Percentiles rank a stretch among this genome's conserved stretches.
phyloP scores from a whole-genome alignment of 2,888 invertebrate genomes.

The Epirrhoe alternata region DNA sequence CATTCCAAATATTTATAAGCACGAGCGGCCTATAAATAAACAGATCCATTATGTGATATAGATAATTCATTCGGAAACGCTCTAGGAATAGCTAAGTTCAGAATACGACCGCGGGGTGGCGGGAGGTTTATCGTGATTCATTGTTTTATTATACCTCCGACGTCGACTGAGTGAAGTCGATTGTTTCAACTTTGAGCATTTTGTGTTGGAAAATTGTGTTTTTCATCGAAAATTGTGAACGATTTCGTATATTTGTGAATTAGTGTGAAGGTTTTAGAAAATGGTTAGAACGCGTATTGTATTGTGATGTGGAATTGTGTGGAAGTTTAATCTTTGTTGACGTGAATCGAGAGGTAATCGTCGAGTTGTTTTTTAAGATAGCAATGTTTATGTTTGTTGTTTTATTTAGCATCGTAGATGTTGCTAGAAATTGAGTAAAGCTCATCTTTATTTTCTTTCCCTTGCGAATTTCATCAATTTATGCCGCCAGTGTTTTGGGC shows the following conservation, averaged over 20 bases:
- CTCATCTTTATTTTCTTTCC: no score
- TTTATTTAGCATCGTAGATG: neutral
- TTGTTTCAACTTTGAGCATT: constrained; percentile 14
- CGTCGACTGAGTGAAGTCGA: constrained; percentile 29
- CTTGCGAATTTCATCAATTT: no score
- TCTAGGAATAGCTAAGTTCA: constrained; percentile 22
- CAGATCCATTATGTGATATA: constrained; percentile 14
- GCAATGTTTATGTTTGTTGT: neutral
- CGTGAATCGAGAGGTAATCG: constrained; percentile 19
- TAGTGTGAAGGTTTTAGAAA: neutral
- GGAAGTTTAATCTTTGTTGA: constrained; percentile 17
- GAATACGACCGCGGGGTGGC: constrained; percentile 30
- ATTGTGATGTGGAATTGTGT: constrained; percentile 25
- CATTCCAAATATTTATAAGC: neutral
- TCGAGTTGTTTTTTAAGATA: neutral
- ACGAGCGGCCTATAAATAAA: constrained; percentile 11
- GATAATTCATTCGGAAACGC: constrained; percentile 17
- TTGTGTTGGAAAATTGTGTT: constrained; percentile 7
- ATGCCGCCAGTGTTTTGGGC: no score
- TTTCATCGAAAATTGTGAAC: neutral
- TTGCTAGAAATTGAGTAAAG: no score
- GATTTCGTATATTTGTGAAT: neutral
- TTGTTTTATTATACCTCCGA: constrained; percentile 36
- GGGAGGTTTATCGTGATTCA: constrained; percentile 32
- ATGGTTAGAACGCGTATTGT: neutral